Percentiles rank a stretch among this genome's conserved stretches.
These are phyloP conservation scores for Protomyctophum bolini DNA, from an alignment of 2,113 vertebrate species.

Conservation along the genomic window DNA sequence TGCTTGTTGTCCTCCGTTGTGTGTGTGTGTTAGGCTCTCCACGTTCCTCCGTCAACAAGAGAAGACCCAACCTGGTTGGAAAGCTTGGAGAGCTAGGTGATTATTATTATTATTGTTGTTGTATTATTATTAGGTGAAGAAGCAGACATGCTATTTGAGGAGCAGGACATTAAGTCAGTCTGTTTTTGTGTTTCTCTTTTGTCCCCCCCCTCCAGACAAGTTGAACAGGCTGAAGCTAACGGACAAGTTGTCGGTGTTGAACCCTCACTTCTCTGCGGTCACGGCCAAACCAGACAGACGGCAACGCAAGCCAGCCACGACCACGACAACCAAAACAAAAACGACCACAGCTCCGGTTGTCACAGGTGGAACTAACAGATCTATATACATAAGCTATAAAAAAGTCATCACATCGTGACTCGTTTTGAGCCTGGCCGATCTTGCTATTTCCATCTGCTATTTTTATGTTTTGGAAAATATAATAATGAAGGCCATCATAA, in stretches of 20 bases:
- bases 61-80: constrained; percentile 66
- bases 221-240: constrained; percentile 45
- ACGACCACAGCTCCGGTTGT: background rate
- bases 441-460: too few relatives aligned
- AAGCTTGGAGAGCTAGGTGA: constrained; percentile 63
- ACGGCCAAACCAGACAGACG: constrained; percentile 69
- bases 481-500: too few relatives aligned
- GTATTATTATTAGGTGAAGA: too few relatives aligned
- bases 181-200: background rate
- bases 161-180: too few relatives aligned
- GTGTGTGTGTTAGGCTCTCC: constrained; percentile 63
- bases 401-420: too few relatives aligned
- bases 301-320: constrained; percentile 41
- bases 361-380: too few relatives aligned
- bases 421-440: too few relatives aligned
- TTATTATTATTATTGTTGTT: background rate
- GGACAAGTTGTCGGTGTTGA: constrained; percentile 58
- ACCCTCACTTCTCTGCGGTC: constrained; percentile 42
- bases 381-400: too few relatives aligned
- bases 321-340: constrained; percentile 44
- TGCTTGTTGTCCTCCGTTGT: background rate
- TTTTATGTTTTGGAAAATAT: too few relatives aligned
- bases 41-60: constrained; percentile 61
- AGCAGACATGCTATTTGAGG: too few relatives aligned
- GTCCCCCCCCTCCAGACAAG: constrained; percentile 48